Evolutionary conservation across 2,113 vertebrate species (phyloP).

Genomic region (Oncorhynchus clarkii): DNA sequence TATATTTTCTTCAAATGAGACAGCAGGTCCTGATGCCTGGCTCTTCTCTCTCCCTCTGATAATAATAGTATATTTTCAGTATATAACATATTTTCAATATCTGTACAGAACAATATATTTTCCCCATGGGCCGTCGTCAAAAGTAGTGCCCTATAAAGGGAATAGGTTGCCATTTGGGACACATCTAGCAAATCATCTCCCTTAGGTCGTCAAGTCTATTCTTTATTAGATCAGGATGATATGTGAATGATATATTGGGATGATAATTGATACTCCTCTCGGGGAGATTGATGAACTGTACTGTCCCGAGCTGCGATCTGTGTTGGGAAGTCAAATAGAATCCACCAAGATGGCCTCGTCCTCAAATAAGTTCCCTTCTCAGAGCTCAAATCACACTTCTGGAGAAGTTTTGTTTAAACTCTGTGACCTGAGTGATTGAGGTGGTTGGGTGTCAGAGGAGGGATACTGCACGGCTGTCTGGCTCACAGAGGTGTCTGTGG

Average conservation of each 20-base stretch:
- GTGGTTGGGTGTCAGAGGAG: neutral
- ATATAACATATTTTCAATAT: too few relatives aligned
- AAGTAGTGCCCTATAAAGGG: too few relatives aligned
- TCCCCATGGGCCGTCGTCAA: neutral
- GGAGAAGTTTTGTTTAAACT: conserved; percentile 27
- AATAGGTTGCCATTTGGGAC: too few relatives aligned
- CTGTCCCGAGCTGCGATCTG: neutral
- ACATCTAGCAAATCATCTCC: neutral
- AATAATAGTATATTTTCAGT: too few relatives aligned
- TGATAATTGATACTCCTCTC: conserved; percentile 11
- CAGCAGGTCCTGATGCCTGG: too few relatives aligned
- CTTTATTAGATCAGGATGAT: conserved; percentile 5
- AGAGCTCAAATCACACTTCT: conserved; percentile 32
- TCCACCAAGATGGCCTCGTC: conserved; percentile 26
- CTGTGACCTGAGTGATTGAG: conserved; percentile 9
- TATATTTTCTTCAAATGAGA: too few relatives aligned
- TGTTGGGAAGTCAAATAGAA: conserved; percentile 27
- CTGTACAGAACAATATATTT: neutral
- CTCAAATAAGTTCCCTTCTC: conserved; percentile 7
- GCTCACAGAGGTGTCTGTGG: neutral
- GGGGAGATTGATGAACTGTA: conserved; percentile 12
- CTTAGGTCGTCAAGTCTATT: neutral
- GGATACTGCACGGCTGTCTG: neutral
- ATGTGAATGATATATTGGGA: neutral
- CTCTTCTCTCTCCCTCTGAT: too few relatives aligned